A percentile compares a stretch with the other conserved stretches of the same genome.
Evolutionary conservation across 1,140 invertebrate genomes (phyloP).

Genomic region (Bombus breviceps): DNA sequence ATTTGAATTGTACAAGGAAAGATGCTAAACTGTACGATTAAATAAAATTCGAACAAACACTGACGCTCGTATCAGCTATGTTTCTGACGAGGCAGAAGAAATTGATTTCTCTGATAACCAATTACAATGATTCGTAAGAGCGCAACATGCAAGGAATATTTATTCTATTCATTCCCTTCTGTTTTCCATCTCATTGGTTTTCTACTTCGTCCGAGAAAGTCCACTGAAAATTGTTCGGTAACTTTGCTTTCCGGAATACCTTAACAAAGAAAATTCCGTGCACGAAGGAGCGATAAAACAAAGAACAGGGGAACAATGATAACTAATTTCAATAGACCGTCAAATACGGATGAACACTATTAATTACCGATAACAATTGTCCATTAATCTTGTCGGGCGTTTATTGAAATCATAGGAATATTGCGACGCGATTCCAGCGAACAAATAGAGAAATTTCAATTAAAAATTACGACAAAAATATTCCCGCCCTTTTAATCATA

Average conservation of each 20-base stretch:
- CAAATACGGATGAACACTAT: constrained; percentile 29
- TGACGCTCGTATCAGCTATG: neutral
- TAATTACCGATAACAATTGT: constrained; percentile 44
- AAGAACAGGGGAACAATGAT: constrained; percentile 28
- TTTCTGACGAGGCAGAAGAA: neutral
- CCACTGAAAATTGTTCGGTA: constrained; percentile 32
- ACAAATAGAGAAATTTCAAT: neutral
- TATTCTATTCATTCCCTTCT: neutral
- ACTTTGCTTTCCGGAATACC: constrained; percentile 21
- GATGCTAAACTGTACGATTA: too few relatives aligned
- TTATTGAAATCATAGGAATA: constrained; percentile 34
- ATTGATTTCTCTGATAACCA: constrained; percentile 34
- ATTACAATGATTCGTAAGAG: constrained; percentile 26
- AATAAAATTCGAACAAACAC: neutral
- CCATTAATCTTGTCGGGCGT: constrained; percentile 15
- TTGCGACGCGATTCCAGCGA: neutral
- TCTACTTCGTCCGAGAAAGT: neutral
- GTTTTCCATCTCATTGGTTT: constrained; percentile 36
- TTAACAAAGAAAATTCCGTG: constrained; percentile 18
- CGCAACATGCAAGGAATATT: neutral
- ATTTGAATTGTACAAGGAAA: too few relatives aligned
- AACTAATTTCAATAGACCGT: constrained; percentile 46
- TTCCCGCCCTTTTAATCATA: neutral
- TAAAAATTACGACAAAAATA: neutral
- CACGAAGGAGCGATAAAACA: constrained; percentile 41